These are phyloP conservation scores for Iphiclides podalirius DNA, from an alignment of 2,888 invertebrate species.

Conservation along the genomic window DNA sequence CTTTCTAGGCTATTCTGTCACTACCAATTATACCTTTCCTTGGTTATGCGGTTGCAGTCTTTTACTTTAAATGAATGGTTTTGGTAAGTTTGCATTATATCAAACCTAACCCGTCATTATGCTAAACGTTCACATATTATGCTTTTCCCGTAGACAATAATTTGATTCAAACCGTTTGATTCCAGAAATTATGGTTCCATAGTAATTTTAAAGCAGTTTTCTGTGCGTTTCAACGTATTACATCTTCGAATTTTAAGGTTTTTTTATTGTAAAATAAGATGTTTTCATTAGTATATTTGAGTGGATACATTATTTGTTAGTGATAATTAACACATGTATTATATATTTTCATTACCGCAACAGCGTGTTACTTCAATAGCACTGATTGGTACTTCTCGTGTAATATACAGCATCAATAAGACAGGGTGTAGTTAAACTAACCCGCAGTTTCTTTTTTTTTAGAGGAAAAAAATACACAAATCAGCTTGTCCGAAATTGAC, in stretches of 20 bases:
- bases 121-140: slow-evolving; percentile 71
- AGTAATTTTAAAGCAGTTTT: background rate
- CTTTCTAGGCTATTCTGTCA: too few species aligned
- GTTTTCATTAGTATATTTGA: too few species aligned
- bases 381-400: too few species aligned
- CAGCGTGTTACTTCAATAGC: too few species aligned
- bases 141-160: slow-evolving; percentile 65
- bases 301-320: too few species aligned
- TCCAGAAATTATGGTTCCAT: slow-evolving; percentile 51
- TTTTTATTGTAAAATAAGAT: too few species aligned
- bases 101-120: slow-evolving; percentile 61
- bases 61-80: slow-evolving; percentile 54
- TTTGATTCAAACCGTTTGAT: slow-evolving; percentile 62
- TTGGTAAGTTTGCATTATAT: slow-evolving; percentile 53
- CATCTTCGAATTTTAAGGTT: too few species aligned
- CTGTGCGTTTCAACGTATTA: too few species aligned
- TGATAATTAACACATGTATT: too few species aligned
- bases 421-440: too few species aligned
- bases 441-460: background rate
- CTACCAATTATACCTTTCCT: background rate
- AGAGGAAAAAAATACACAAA: background rate
- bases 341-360: too few species aligned
- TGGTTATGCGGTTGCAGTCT: background rate
- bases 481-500: slow-evolving; percentile 3
- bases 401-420: too few species aligned